These are phyloP conservation scores for Osmerus eperlanus DNA, from an alignment of 2,113 vertebrate genomes.

Conservation along the genomic window DNA sequence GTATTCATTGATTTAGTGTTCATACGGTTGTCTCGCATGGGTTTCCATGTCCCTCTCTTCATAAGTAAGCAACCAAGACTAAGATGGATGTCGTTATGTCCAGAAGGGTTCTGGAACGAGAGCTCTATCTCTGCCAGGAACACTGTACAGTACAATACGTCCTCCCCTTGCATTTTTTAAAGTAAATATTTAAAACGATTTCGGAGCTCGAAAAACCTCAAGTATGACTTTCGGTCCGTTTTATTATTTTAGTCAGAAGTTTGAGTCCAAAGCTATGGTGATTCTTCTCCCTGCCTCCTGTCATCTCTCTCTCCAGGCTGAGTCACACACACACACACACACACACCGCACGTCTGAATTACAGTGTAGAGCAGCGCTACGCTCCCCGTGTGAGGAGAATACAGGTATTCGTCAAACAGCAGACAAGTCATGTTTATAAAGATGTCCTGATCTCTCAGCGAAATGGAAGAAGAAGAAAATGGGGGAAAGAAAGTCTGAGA, in stretches of 20 bases:
- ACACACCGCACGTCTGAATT: constrained; percentile 26
- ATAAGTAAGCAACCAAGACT: constrained; percentile 22
- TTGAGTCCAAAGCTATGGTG: constrained; percentile 26
- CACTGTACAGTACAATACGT: neutral
- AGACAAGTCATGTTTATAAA: neutral
- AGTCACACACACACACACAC: constrained; percentile 18
- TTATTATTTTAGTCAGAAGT: neutral
- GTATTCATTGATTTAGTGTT: constrained; percentile 32
- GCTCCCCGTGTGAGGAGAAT: too few relatives aligned
- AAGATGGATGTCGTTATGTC: constrained; percentile 31
- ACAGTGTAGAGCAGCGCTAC: constrained; percentile 23
- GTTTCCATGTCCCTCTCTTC: constrained; percentile 33
- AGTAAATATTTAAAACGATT: neutral
- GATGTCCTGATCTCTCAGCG: neutral
- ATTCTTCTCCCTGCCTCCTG: constrained; percentile 14
- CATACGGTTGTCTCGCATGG: constrained; percentile 31
- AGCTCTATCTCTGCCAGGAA: neutral
- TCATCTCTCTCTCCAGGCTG: constrained; percentile 30
- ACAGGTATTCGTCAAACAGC: neutral
- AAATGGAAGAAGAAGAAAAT: constrained; percentile 19
- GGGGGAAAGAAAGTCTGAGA: constrained; percentile 11
- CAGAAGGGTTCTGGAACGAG: constrained; percentile 26
- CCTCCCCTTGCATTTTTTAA: neutral
- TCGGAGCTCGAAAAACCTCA: neutral
- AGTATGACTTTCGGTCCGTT: too few relatives aligned